Percentiles rank a stretch among this genome's conserved stretches.
Evolutionary conservation across 2,888 invertebrate genomes (phyloP).

Genomic region (Dastarcus helophoroides): DNA sequence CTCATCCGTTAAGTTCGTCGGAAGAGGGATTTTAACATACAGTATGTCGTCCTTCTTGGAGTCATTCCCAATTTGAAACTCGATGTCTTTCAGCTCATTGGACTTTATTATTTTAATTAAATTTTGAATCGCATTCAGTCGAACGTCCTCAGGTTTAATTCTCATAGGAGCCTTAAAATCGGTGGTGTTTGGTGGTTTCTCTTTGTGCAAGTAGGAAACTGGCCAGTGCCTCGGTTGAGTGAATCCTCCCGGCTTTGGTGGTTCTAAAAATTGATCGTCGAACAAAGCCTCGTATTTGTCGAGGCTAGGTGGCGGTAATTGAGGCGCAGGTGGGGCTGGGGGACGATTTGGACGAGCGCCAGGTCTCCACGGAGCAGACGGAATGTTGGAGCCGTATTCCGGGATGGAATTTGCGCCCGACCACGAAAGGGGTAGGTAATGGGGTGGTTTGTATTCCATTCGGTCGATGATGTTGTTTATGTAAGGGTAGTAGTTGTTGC

Average conservation of each 20-base stretch:
- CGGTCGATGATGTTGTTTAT: conserved; percentile 26
- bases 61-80: conserved; percentile 31
- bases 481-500: conserved; percentile 68
- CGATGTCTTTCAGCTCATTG: conserved; percentile 30
- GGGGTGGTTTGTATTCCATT: conserved; percentile 14
- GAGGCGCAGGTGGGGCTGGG: conserved; percentile 31
- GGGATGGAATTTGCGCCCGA: conserved; percentile 4
- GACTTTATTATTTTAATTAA: conserved; percentile 32
- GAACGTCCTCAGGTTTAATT: conserved; percentile 18
- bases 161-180: conserved; percentile 16
- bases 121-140: conserved; percentile 31
- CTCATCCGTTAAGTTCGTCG: conserved; percentile 25
- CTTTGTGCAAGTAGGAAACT: conserved; percentile 69
- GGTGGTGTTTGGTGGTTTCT: conserved; percentile 57
- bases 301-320: conserved; percentile 34
- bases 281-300: conserved; percentile 33
- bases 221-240: conserved; percentile 54
- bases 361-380: conserved; percentile 17
- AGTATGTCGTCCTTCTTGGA: conserved; percentile 31
- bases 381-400: conserved; percentile 10
- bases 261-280: conserved; percentile 37
- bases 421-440: conserved; percentile 27
- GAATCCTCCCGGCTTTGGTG: conserved; percentile 41
- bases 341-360: conserved; percentile 28
- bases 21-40: conserved; percentile 33